phyloP scores from a whole-genome alignment of 2,888 invertebrate genomes.

The Acleris literana region DNA sequence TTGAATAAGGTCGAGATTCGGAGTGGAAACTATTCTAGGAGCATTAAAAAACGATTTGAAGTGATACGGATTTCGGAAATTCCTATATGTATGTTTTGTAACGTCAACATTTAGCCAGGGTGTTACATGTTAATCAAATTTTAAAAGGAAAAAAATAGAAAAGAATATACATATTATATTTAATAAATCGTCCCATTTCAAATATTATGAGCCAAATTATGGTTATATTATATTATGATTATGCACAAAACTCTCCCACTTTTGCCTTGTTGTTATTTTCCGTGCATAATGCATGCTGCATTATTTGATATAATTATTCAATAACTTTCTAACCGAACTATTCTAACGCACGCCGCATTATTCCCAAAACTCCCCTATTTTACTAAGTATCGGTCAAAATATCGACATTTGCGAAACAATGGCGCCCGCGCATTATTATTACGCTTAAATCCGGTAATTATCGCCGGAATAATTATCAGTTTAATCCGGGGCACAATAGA shows the following conservation, averaged over 20 bases:
- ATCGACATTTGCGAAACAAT: constrained; percentile 48
- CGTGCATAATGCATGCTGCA: no score
- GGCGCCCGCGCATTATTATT: constrained; percentile 51
- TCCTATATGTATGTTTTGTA: background rate
- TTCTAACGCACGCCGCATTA: background rate
- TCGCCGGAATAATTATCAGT: constrained; percentile 79
- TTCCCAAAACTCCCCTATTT: constrained; percentile 4
- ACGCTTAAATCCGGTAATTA: constrained; percentile 79
- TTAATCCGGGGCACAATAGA: constrained; percentile 74
- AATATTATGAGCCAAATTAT: no score
- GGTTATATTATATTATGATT: no score
- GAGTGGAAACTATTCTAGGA: constrained; percentile 22
- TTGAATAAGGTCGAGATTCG: constrained; percentile 37
- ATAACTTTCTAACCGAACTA: no score
- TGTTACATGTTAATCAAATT: no score
- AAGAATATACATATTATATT: no score
- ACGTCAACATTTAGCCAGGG: no score
- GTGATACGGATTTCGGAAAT: constrained; percentile 18
- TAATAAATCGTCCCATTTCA: no score
- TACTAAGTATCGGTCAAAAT: constrained; percentile 33
- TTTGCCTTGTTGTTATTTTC: no score
- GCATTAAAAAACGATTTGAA: constrained; percentile 35
- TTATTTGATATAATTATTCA: no score
- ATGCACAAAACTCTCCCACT: no score
- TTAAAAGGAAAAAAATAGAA: no score